Evolutionary conservation across 2,797 vertebrate species (phyloP).

Genomic region (Gallinago nigripennis): DNA sequence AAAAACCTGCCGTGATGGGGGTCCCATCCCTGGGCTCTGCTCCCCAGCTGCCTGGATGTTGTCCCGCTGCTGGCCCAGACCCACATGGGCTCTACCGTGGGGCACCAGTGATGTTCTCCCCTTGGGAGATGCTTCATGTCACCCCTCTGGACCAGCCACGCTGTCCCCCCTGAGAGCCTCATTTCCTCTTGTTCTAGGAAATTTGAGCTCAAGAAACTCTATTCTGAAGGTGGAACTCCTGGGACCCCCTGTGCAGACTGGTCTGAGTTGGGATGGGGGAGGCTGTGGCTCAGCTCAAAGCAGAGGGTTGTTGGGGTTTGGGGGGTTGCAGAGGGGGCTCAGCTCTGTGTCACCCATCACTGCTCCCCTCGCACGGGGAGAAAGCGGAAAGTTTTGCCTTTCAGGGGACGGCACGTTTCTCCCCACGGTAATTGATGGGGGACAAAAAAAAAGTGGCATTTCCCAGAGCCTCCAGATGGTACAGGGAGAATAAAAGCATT

Average conservation of each 20-base stretch:
- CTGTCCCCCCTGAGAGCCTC: rapidly evolving
- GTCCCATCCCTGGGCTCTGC: neutral
- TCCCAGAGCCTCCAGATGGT: neutral
- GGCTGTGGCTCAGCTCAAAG: neutral
- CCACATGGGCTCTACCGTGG: neutral
- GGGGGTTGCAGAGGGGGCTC: neutral
- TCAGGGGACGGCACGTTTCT: neutral
- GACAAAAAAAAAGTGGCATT: neutral
- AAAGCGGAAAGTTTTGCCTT: neutral
- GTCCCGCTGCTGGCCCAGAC: too few relatives aligned
- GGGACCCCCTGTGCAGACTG: neutral
- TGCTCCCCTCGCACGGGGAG: rapidly evolving
- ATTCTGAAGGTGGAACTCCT: neutral
- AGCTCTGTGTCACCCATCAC: rapidly evolving
- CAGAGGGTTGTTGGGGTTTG: rapidly evolving
- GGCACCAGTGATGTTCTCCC: rapidly evolving
- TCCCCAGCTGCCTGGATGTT: neutral
- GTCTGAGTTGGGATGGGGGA: neutral
- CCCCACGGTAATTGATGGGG: neutral
- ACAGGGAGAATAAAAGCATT: neutral
- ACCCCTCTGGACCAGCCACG: rapidly evolving
- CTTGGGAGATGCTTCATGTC: rapidly evolving
- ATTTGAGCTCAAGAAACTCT: neutral
- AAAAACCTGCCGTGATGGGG: neutral
- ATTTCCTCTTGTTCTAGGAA: neutral